Evolutionary conservation across 2,888 invertebrate genomes (phyloP).

Genomic region (Didymodactylos carnosus): DNA sequence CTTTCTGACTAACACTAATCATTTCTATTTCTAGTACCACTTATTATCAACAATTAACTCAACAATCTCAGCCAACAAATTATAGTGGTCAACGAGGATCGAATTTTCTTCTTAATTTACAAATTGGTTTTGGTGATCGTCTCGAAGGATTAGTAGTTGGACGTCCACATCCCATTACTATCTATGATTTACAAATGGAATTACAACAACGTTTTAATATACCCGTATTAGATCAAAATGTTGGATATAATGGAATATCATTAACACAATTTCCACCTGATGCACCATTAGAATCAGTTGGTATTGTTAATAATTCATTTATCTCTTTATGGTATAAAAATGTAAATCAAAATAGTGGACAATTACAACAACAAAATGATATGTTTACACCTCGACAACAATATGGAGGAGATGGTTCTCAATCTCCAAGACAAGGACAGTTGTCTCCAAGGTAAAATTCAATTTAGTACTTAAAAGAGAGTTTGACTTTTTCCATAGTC

Average conservation of each 20-base stretch:
- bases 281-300: slow-evolving; percentile 6
- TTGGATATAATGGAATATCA: background rate
- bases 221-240: background rate
- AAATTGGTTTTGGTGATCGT: background rate
- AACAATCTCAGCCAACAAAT: background rate
- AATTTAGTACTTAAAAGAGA: background rate
- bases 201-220: slow-evolving; percentile 5
- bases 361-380: background rate
- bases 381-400: background rate
- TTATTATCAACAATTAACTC: background rate
- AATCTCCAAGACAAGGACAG: background rate
- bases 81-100: background rate
- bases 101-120: background rate
- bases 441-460: background rate
- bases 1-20: background rate
- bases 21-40: background rate
- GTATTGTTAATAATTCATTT: slow-evolving; percentile 8
- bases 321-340: slow-evolving; percentile 4
- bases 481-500: too few species aligned
- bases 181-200: slow-evolving; percentile 3
- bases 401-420: background rate
- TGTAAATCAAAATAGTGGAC: background rate
- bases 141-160: background rate
- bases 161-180: background rate
- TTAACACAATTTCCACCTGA: slow-evolving; percentile 5